Percentiles rank a stretch among this genome's conserved stretches.
These are phyloP conservation scores for Chiridota heheva DNA, from an alignment of 35 echinoderm and acorn worm species.

Conservation along the genomic window DNA sequence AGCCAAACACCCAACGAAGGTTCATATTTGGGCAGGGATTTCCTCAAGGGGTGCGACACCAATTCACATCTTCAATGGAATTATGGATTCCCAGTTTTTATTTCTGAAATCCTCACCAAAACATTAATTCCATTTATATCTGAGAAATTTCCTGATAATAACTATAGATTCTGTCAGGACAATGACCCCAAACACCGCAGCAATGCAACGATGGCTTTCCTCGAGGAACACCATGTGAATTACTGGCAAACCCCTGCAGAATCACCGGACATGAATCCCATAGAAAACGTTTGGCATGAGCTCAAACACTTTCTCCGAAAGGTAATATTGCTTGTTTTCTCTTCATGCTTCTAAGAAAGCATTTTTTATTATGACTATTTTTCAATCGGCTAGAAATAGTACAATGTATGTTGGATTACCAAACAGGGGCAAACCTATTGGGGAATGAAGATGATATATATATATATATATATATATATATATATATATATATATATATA, in stretches of 20 bases:
- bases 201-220: not conserved
- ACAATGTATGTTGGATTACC: too few species aligned
- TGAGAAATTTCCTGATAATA: not conserved
- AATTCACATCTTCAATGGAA: conserved; percentile 22
- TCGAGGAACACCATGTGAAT: conserved; percentile 4
- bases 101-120: conserved; percentile 2
- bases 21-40: conserved; percentile 54
- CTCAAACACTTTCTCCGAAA: conserved; percentile 33
- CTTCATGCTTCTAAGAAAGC: too few species aligned
- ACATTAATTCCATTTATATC: conserved; percentile 20
- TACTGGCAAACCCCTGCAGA: conserved; percentile 51
- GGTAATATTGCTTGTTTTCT: too few species aligned
- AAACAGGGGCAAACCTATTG: too few species aligned
- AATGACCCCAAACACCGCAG: conserved; percentile 42
- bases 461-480: too few species aligned
- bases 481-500: too few species aligned
- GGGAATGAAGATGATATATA: too few species aligned
- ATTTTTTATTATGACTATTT: too few species aligned
- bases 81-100: conserved; percentile 20
- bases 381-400: too few species aligned
- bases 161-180: conserved; percentile 29
- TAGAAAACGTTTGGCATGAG: conserved; percentile 50
- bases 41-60: conserved; percentile 13
- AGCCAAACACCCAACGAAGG: conserved; percentile 28
- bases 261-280: conserved; percentile 60